These are phyloP conservation scores for Drosophila formosana DNA, from an alignment of 2,888 invertebrate genomes.

Conservation along the genomic window DNA sequence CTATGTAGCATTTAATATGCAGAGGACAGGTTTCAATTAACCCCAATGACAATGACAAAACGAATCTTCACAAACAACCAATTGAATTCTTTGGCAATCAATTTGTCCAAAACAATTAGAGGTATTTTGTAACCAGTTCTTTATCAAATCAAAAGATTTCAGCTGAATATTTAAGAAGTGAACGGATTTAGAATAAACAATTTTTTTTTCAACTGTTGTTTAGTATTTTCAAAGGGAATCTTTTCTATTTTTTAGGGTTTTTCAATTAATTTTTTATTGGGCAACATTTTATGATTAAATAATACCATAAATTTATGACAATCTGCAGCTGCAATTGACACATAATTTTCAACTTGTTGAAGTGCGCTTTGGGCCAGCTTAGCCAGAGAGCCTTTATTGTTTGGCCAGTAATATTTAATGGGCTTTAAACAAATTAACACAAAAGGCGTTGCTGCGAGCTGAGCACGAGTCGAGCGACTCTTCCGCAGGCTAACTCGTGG, in stretches of 20 bases:
- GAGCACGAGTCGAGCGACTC: conserved; percentile 44
- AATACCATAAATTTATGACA: not conserved
- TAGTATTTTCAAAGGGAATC: not conserved
- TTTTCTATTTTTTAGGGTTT: not conserved
- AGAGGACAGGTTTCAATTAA: conserved; percentile 41
- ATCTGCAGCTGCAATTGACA: not conserved
- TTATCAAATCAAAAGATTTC: not conserved
- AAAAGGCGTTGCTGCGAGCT: conserved; percentile 43
- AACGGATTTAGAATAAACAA: not conserved
- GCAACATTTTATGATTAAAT: not conserved
- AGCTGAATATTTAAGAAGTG: not conserved
- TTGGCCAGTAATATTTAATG: conserved; percentile 26
- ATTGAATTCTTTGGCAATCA: conserved; percentile 1
- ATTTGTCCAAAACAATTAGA: not conserved
- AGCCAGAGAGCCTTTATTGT: conserved; percentile 2
- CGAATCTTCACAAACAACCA: conserved; percentile 14
- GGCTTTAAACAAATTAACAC: conserved; percentile 64
- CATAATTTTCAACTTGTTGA: conserved; percentile 1
- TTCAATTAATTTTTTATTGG: not conserved
- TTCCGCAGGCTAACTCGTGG: conserved; percentile 39
- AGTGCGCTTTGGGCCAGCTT: not conserved
- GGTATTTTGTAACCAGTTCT: conserved; percentile 2
- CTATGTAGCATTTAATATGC: conserved; percentile 13
- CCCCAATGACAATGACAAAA: conserved; percentile 13
- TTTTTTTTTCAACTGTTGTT: too few relatives aligned